A percentile compares a stretch with the other conserved stretches of the same genome.
These are phyloP conservation scores for Oplegnathus fasciatus DNA, from an alignment of 2,113 vertebrate genomes.

Conservation along the genomic window DNA sequence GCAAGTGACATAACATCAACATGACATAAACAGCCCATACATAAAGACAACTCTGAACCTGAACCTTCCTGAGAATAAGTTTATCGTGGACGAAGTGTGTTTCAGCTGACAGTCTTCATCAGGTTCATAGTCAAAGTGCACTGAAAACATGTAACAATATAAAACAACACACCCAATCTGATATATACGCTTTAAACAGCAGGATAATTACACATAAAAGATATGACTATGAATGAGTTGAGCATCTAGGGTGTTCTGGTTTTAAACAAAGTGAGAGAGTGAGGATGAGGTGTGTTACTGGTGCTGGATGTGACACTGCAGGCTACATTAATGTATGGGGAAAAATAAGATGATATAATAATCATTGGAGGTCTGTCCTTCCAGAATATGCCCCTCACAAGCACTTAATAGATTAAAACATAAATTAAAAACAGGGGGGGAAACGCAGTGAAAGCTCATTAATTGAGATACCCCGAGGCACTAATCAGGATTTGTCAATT, in stretches of 20 bases:
- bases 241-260: background rate
- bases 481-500: constrained; percentile 6
- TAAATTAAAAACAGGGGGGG: background rate
- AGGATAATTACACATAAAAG: background rate
- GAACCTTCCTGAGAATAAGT: background rate
- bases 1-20: too few species aligned
- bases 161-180: too few species aligned
- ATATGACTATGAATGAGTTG: background rate
- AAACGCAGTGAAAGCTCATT: background rate
- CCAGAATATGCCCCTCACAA: background rate
- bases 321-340: background rate
- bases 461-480: background rate
- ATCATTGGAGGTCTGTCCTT: background rate
- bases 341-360: background rate
- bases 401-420: background rate
- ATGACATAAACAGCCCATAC: background rate
- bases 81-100: background rate
- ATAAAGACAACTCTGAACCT: background rate
- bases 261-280: background rate
- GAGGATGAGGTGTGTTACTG: constrained; percentile 1
- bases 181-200: background rate
- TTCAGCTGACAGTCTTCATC: background rate
- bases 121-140: background rate
- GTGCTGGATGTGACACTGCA: background rate
- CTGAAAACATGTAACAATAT: background rate